phyloP scores from a whole-genome alignment of 2,797 vertebrate genomes.

The Anomalospiza imberbis region DNA sequence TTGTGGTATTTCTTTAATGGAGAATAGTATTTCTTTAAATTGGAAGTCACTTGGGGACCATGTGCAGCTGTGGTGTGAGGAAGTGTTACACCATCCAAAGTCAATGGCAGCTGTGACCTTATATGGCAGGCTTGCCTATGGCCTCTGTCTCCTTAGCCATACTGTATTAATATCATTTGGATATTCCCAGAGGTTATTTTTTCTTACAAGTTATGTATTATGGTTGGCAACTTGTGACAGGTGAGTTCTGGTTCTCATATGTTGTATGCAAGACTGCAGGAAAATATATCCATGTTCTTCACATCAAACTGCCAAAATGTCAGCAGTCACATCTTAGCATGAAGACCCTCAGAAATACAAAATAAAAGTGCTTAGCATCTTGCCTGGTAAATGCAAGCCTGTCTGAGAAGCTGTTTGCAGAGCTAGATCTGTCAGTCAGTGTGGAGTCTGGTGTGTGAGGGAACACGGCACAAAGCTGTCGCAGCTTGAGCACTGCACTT shows the following conservation, averaged over 20 bases:
- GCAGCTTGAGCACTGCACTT: accelerated
- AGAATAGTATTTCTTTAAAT: neutral
- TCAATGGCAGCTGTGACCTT: neutral
- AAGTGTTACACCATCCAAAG: neutral
- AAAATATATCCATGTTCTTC: neutral
- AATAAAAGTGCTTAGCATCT: neutral
- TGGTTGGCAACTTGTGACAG: slow-evolving; percentile 37
- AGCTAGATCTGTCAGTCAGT: neutral
- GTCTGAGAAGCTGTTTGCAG: neutral
- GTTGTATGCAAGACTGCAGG: neutral
- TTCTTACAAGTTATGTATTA: neutral
- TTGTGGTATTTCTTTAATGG: neutral
- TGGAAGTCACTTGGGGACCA: neutral
- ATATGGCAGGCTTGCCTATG: neutral
- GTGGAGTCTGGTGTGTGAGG: neutral
- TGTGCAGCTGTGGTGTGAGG: neutral
- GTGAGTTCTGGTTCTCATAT: neutral
- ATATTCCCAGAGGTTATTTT: slow-evolving; percentile 35
- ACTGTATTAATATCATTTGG: slow-evolving; percentile 37
- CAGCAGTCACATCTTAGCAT: neutral
- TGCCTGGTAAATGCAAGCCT: neutral
- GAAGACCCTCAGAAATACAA: neutral
- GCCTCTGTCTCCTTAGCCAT: slow-evolving; percentile 19
- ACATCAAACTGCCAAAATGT: slow-evolving; percentile 31
- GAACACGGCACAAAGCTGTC: accelerated